A percentile compares a stretch with the other conserved stretches of the same genome.
Evolutionary conservation across 2,888 invertebrate species (phyloP).

Genomic region (Heliconius sara): DNA sequence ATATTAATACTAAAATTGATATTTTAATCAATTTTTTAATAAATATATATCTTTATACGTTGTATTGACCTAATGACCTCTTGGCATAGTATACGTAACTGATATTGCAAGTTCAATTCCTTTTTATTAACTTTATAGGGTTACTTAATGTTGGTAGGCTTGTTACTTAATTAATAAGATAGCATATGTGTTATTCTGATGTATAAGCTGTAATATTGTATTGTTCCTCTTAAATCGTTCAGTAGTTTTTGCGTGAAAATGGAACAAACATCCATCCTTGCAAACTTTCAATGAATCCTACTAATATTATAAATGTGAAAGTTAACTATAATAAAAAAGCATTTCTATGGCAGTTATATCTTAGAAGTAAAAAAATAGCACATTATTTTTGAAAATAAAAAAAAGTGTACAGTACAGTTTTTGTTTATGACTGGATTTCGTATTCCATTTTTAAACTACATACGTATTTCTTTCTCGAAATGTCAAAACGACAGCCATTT

Average conservation of each 20-base stretch:
- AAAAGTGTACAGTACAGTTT: background rate
- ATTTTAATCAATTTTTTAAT: background rate
- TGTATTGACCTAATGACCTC: background rate
- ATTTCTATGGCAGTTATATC: too few species aligned
- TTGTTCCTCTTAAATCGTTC: too few species aligned
- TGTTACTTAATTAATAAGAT: background rate
- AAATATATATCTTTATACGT: background rate
- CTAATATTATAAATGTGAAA: too few species aligned
- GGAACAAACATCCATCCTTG: too few species aligned
- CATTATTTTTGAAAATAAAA: background rate
- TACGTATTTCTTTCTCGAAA: slow-evolving; percentile 27
- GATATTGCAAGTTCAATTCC: background rate
- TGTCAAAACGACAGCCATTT: slow-evolving; percentile 45
- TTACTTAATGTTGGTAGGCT: background rate
- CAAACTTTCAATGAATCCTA: too few species aligned
- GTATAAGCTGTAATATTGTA: too few species aligned
- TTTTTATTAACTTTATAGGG: background rate
- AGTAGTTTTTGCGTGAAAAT: too few species aligned
- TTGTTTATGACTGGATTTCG: background rate
- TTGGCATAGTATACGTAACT: background rate
- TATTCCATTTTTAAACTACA: background rate
- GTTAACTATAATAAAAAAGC: too few species aligned
- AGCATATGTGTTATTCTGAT: background rate
- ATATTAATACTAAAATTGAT: slow-evolving; percentile 8
- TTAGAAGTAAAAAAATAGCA: background rate